Conservation (phyloP, 2,113 vertebrate species). For the Phylloscopus trochilus region DNA sequence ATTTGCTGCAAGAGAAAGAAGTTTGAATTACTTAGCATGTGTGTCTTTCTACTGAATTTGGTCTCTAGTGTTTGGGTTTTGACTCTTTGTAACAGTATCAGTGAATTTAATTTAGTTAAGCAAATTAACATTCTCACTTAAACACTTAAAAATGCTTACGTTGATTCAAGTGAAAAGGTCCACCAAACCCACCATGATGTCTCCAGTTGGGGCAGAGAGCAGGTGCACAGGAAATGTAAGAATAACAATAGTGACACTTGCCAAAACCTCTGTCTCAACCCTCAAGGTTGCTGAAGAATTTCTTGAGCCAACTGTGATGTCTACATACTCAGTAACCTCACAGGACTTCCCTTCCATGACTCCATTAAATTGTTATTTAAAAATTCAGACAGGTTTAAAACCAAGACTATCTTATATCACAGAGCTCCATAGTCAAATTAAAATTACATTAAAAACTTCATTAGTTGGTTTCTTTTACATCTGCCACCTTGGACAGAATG, state of each 20-base stretch:
- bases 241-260: neutral
- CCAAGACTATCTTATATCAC: neutral
- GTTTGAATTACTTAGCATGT: neutral
- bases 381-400: neutral
- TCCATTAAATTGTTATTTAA: neutral
- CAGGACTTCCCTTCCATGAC: neutral
- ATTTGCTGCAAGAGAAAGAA: neutral
- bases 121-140: neutral
- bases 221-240: neutral
- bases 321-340: neutral
- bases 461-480: neutral
- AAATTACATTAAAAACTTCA: neutral
- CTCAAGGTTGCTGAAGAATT: neutral
- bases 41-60: neutral
- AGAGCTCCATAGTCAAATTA: neutral
- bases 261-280: neutral
- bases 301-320: neutral
- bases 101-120: neutral
- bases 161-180: neutral
- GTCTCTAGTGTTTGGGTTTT: neutral
- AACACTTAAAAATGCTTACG: neutral
- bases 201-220: neutral
- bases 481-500: neutral
- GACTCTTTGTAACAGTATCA: neutral
- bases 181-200: neutral